phyloP scores from a whole-genome alignment of 2,888 invertebrate species.

The Nemoura dubitans region DNA sequence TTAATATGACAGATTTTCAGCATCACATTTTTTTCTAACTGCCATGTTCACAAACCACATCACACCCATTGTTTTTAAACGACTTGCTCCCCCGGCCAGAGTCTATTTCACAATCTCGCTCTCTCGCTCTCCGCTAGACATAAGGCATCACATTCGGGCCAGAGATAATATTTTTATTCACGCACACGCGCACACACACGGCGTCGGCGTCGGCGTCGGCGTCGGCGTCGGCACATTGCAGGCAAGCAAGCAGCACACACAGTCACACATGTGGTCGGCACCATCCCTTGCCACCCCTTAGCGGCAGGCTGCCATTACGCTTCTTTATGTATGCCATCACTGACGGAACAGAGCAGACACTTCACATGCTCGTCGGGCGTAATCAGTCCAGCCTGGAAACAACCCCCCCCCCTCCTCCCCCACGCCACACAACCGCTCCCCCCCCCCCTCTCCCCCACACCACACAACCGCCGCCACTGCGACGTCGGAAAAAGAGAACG shows the following conservation, averaged over 20 bases:
- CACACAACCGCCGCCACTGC: neutral
- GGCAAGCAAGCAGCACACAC: neutral
- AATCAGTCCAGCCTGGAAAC: neutral
- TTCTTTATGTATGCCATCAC: neutral
- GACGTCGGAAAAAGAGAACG: neutral
- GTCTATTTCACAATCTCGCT: neutral
- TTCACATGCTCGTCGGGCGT: neutral
- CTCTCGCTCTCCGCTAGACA: neutral
- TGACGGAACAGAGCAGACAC: neutral
- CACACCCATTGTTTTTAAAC: conserved; percentile 12
- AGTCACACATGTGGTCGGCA: neutral
- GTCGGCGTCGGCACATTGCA: neutral
- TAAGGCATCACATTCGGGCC: neutral
- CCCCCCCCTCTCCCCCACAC: too few relatives aligned
- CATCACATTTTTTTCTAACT: conserved; percentile 9
- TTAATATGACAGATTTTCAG: neutral
- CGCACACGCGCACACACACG: neutral
- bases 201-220: neutral
- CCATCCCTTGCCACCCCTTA: neutral
- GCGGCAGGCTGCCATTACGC: neutral
- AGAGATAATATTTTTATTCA: conserved; percentile 12
- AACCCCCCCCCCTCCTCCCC: too few relatives aligned
- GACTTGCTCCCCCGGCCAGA: neutral
- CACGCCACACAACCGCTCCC: too few relatives aligned
- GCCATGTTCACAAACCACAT: conserved; percentile 7